Base-by-base conservation (phyloP, 2,797 vertebrate species). In the Xyrichtys novacula region DNA sequence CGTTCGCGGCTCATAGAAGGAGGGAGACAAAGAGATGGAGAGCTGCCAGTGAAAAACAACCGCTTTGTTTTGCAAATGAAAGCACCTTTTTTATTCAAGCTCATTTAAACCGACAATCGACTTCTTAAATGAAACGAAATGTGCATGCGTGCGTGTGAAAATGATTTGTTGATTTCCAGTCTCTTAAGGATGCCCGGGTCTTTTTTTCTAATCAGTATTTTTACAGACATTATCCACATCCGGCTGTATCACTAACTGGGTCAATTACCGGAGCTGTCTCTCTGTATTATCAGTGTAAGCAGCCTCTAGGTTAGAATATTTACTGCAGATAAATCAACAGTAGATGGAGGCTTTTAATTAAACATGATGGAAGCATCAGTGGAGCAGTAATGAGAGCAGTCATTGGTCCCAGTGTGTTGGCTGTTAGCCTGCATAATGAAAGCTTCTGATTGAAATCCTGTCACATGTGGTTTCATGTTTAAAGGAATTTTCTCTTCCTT, bases 331-430 rank as follows among this genome's bases (percentile, higher is more conserved):
- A 52, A 74, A 58, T 49, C 71, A 71, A 32, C 40, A 64, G 52
- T 42, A 55, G 65, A 73, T 47, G 19, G 22, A 20, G 38, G 42
- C 8, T 53, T 77, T 52, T 83, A 75, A 89, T 83, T 59, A 75
- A 77, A 84, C 25, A 44, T 43, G 39, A 85, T 40, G 34, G 66
- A 66, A 71, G 56, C 36, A 28, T 43, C 54, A 59, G 52, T 16
- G 1, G 39, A 49, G 59, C 36, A 59, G 23, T 84, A 81, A 79
- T 80, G 36, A 64, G 65, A 78, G 17, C 59, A 76, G 66, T 67
- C 65, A 78, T 64, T 61, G 69, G 36, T 57, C 43, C 47, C 72
- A 54, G 55, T 28, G 63, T 32, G 42, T 26, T 46, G 17, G 19
- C 64, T 65, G 46, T 38, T 54, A 74, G 46, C 69, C 20, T n/a